phyloP scores from a whole-genome alignment of 2,888 invertebrate species.

The Anaspis maculata region DNA sequence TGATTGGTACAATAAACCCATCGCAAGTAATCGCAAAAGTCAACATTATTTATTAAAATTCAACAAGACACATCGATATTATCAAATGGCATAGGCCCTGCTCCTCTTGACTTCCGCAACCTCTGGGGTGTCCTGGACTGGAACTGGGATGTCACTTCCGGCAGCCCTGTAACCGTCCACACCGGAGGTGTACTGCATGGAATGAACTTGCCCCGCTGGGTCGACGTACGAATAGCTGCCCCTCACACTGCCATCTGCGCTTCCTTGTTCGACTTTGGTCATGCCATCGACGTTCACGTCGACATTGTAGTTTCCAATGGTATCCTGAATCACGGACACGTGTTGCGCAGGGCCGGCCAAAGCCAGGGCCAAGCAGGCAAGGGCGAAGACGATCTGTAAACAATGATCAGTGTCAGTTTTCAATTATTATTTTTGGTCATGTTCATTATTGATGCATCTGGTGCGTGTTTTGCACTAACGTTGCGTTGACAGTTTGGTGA shows the following conservation, averaged over 20 bases:
- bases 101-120: conserved; percentile 1
- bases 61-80: too few species aligned
- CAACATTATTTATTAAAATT: too few species aligned
- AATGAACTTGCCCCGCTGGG: conserved; percentile 12
- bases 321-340: conserved; percentile 18
- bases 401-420: neutral
- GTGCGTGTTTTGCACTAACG: too few species aligned
- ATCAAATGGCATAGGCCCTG: too few species aligned
- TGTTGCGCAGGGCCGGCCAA: conserved; percentile 5
- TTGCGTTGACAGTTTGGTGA: too few species aligned
- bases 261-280: conserved; percentile 15
- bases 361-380: conserved; percentile 3
- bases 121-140: conserved; percentile 11
- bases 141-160: conserved; percentile 17
- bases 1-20: too few species aligned
- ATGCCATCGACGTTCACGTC: conserved; percentile 12
- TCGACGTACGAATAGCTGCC: conserved; percentile 19
- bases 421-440: too few species aligned
- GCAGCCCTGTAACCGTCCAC: conserved; percentile 19
- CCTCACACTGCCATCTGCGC: conserved; percentile 19
- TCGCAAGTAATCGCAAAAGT: too few species aligned
- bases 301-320: conserved; percentile 19
- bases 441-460: too few species aligned
- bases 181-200: conserved; percentile 19
- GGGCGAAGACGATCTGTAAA: conserved; percentile 5